Percentiles rank a stretch among this genome's conserved stretches.
Conservation (phyloP, 2,888 invertebrate species). For the Chesias legatella region DNA sequence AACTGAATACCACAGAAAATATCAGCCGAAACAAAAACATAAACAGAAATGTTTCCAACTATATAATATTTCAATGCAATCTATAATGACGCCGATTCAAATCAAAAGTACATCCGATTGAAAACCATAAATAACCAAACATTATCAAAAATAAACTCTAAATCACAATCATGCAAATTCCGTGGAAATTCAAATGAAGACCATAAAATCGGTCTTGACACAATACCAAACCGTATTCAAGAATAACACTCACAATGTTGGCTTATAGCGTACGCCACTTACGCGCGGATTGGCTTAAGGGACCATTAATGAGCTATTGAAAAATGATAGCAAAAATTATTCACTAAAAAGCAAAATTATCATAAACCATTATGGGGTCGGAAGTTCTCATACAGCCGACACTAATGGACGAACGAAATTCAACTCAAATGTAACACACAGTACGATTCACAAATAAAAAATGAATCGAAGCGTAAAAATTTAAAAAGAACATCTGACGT, state of each 20-base stretch:
- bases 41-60: neutral
- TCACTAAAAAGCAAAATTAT: slow-evolving; percentile 60
- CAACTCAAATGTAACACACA: neutral
- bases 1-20: no score
- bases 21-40: no score
- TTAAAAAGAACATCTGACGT: slow-evolving; percentile 48
- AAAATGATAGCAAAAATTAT: slow-evolving; percentile 79
- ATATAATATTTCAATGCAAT: slow-evolving; percentile 23
- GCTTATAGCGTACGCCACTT: slow-evolving; percentile 59
- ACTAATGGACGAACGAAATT: slow-evolving; percentile 28
- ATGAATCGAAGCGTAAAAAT: slow-evolving; percentile 11
- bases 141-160: slow-evolving; percentile 59
- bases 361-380: slow-evolving; percentile 70
- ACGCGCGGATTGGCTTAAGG: slow-evolving; percentile 61
- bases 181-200: slow-evolving; percentile 67
- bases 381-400: slow-evolving; percentile 45
- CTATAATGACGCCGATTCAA: slow-evolving; percentile 43
- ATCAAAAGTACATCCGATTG: slow-evolving; percentile 48
- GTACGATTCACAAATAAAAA: slow-evolving; percentile 6
- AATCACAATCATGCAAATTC: slow-evolving; percentile 78
- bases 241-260: slow-evolving; percentile 48
- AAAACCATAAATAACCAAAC: slow-evolving; percentile 56
- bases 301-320: slow-evolving; percentile 77
- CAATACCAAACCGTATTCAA: slow-evolving; percentile 59
- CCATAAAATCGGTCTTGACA: slow-evolving; percentile 74